Base-by-base conservation (phyloP, 2,888 invertebrate species). In the Drosophila fulvimacula region DNA sequence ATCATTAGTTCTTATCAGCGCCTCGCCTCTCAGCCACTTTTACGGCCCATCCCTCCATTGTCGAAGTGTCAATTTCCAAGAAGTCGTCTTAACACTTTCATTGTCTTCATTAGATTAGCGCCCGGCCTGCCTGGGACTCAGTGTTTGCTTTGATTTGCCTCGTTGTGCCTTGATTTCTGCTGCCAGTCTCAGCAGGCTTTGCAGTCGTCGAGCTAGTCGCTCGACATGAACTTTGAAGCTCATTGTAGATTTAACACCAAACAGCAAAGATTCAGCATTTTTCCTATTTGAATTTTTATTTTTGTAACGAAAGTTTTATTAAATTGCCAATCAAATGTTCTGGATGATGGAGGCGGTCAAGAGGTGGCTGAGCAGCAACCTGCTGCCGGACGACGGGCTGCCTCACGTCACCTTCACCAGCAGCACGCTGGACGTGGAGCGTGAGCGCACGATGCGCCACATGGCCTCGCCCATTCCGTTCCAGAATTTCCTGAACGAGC, bases 71-170 rank as follows among this genome's bases (percentile, higher is more conserved):
- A 60, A 65, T 72, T 82, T 83, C 84, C 61, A 51, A 55, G 87
- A 86, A 82, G 48, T 19, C 44, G 63, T 53, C 81, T 78, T 83
- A 71, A 83, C 87, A 87, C 81, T 78, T 83, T 78, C 84, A 34
- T 75, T 81, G 78, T 75, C 72, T 78, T 56, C 83, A 83, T 83
- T 83, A 65, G 69, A 63, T 63, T 69, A 69, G 44, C 57, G 41
- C 69, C 41, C 41, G 60, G 58, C 69, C 17, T 73, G 27, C 38
- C 27, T 53, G 41, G 34, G 17, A 46, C 42, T 59, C 57, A 68
- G 53, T 55, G 39, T 42, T 55, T 60, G 15, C 21, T 30, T 19
- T 17, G 39, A 19, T 38, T 32, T 11, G 15, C 27, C 3, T 46
- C 34, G 41, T 21, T n/a, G 10, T n/a, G 4, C 27, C 13, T n/a